phyloP scores from a whole-genome alignment of 2,888 invertebrate genomes.

The Silvanus unidentatus region DNA sequence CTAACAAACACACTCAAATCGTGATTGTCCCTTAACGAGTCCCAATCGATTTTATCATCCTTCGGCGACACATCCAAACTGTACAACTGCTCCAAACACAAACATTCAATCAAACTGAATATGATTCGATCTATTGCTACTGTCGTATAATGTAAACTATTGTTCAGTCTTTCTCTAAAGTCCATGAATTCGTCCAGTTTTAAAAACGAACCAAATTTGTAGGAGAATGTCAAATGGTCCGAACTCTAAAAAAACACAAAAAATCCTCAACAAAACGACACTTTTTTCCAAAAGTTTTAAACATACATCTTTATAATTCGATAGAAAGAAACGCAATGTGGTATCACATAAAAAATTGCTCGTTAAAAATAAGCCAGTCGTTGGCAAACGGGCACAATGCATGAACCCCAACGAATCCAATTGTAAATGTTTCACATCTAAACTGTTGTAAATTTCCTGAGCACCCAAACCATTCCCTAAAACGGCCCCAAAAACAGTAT shows the following conservation, averaged over 20 bases:
- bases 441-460: slow-evolving; percentile 64
- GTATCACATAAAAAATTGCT: slow-evolving; percentile 66
- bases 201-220: slow-evolving; percentile 90
- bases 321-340: slow-evolving; percentile 79
- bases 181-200: slow-evolving; percentile 87
- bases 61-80: slow-evolving; percentile 56
- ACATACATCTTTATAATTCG: slow-evolving; percentile 83
- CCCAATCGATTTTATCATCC: slow-evolving; percentile 56
- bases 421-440: slow-evolving; percentile 92
- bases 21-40: slow-evolving; percentile 64
- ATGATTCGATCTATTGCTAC: slow-evolving; percentile 63
- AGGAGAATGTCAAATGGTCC: slow-evolving; percentile 86
- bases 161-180: slow-evolving; percentile 72
- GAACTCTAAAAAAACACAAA: slow-evolving; percentile 59
- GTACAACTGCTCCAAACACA: slow-evolving; percentile 50
- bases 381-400: slow-evolving; percentile 68
- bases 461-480: slow-evolving; percentile 70
- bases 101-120: slow-evolving; percentile 55
- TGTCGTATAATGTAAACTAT: slow-evolving; percentile 71
- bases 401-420: slow-evolving; percentile 85
- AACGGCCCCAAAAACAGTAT: slow-evolving; percentile 12
- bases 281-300: not conserved
- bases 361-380: slow-evolving; percentile 64
- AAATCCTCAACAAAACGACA: slow-evolving; percentile 2
- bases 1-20: slow-evolving; percentile 66